Conservation (phyloP, 2,113 vertebrate genomes). For the Engraulis encrasicolus region DNA sequence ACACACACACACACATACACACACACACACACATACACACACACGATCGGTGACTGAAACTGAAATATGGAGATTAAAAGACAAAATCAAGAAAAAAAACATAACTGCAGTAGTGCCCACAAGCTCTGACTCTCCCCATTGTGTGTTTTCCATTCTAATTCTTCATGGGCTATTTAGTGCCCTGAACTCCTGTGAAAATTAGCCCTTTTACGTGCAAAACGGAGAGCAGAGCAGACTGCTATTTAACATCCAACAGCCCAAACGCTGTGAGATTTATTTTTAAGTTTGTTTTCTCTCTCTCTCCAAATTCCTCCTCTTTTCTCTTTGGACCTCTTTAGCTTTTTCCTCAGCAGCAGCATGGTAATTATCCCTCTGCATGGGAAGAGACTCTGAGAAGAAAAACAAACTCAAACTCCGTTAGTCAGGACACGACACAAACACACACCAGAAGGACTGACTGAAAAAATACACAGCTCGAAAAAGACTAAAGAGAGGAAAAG, state of each 20-base stretch:
- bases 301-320: constrained; percentile 59
- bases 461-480: not conserved
- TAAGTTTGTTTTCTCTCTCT: constrained; percentile 73
- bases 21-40: no score
- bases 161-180: constrained; percentile 31
- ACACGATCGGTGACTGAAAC: no score
- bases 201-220: not conserved
- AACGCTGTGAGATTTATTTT: constrained; percentile 68
- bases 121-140: constrained; percentile 49
- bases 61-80: not conserved
- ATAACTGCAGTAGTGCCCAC: not conserved
- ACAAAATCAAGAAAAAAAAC: not conserved
- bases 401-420: constrained; percentile 70
- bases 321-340: constrained; percentile 41
- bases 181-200: constrained; percentile 13
- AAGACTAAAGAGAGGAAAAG: not conserved
- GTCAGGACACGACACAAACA: constrained; percentile 41
- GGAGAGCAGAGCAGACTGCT: constrained; percentile 31
- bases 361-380: constrained; percentile 75
- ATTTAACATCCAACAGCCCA: constrained; percentile 36
- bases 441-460: not conserved
- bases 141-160: constrained; percentile 60
- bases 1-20: constrained; percentile 14
- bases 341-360: constrained; percentile 67
- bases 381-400: constrained; percentile 72